Base-by-base conservation (phyloP, 1,140 invertebrate genomes). In the Drosophila kurseongensis region DNA sequence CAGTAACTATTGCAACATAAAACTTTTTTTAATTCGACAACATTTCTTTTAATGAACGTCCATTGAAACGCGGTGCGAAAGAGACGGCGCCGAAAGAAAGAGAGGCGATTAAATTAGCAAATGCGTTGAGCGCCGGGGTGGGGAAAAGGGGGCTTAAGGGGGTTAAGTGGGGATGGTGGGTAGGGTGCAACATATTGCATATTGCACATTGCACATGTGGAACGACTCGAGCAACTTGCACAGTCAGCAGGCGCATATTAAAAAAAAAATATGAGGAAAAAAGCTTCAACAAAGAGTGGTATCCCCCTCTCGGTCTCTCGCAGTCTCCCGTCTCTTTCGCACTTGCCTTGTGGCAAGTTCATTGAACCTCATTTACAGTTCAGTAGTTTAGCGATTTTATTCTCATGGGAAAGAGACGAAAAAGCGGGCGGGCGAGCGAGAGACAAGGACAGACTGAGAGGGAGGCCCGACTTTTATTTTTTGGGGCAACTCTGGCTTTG, bases 331-430 rank as follows among this genome's bases (percentile, higher is more conserved):
- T 77, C 58, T 29, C 56, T 38, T 12, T 56, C 42, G 10, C 63
- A 38, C 50, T 66, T 32, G 48, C 45, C 58, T 76, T 83, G 80
- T 66, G 79, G 84, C 84, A 78, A 79, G 84, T 89, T 89, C 84
- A 84, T 65, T 89, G 84, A 89, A 89, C 84, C 69, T 80, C 38
- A 75, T 75, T 89, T 80, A 84, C 84, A 89, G 84, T 89, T 89
- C 84, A 89, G 80, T 89, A 89, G 84, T 89, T 89, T 89, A 89
- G 77, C 85, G 77, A 89, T 89, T 89, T 89, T 80, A 83, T 78
- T 84, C 71, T 78, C 61, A 69, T 55, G 42, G 54, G 61, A 67
- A 35, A 62, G 45, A 41, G 59, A 51, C 29, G 47, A 16, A 29
- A 51, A 27, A 51, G 48, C n/a, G 48, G n/a, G 41, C 7, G 42